Percentiles rank a stretch among this genome's conserved stretches.
Evolutionary conservation across 2,797 vertebrate species (phyloP).

Genomic region (Loris lydekkerianus): DNA sequence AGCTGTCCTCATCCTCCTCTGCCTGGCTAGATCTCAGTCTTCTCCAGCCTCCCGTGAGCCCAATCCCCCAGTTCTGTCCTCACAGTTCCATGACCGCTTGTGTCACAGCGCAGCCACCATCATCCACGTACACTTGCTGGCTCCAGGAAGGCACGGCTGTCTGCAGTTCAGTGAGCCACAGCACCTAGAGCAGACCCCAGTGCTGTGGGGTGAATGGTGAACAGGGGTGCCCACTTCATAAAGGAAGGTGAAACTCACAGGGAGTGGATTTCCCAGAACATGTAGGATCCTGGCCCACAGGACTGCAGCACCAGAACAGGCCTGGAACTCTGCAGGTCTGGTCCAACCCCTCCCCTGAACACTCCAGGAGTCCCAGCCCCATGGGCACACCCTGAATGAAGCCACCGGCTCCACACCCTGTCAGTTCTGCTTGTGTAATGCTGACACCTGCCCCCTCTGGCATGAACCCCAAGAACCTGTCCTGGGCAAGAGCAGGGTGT

Average conservation of each 20-base stretch:
- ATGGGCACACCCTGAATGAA: accelerated
- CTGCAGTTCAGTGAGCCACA: neutral
- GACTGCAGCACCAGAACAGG: too few relatives aligned
- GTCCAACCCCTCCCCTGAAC: neutral
- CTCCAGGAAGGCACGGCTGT: neutral
- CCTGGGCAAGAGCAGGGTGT: neutral
- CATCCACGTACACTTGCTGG: neutral
- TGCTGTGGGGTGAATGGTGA: neutral
- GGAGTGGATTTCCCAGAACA: too few relatives aligned
- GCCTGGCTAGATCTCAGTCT: neutral
- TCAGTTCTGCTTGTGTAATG: neutral
- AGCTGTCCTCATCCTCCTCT: neutral
- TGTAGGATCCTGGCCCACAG: neutral
- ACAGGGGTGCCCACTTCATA: neutral
- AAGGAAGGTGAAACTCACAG: neutral
- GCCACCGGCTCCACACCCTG: accelerated
- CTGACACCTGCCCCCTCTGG: neutral
- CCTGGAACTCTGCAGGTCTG: neutral
- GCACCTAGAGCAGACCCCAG: neutral
- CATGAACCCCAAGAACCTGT: neutral
- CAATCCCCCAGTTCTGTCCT: neutral
- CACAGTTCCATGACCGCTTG: neutral
- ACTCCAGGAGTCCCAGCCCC: neutral
- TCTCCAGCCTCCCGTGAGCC: neutral
- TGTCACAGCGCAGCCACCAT: neutral